Evolutionary conservation across 2,888 invertebrate species (phyloP).

Genomic region (Fragum sueziense): DNA sequence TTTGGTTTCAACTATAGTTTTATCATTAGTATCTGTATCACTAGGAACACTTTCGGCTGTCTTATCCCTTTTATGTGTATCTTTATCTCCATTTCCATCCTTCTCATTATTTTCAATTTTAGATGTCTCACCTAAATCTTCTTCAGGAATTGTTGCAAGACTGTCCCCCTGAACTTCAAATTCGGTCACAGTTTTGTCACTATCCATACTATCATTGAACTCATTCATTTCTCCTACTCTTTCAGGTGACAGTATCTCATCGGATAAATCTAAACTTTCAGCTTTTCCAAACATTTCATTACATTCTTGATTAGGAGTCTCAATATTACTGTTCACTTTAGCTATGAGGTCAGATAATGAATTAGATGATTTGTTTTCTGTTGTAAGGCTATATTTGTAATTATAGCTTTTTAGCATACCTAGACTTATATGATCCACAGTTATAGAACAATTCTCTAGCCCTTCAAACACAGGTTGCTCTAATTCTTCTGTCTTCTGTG

Average conservation of each 20-base stretch:
- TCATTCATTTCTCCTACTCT: conserved; percentile 7
- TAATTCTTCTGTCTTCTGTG: no score
- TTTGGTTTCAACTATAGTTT: background rate
- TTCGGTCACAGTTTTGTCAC: conserved; percentile 54
- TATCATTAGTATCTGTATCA: background rate
- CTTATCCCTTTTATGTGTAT: conserved; percentile 11
- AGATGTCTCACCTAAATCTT: background rate
- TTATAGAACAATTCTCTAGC: conserved; percentile 13
- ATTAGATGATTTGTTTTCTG: background rate
- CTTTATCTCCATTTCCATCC: background rate
- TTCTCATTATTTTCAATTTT: background rate
- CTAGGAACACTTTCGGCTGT: background rate
- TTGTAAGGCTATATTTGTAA: conserved; percentile 32
- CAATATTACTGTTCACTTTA: conserved; percentile 50
- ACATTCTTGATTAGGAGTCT: conserved; percentile 36
- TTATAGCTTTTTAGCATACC: conserved; percentile 19
- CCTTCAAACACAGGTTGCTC: conserved; percentile 10
- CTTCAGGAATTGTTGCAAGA: background rate
- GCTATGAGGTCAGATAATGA: conserved; percentile 45
- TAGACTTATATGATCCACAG: conserved; percentile 14
- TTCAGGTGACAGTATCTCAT: conserved; percentile 27
- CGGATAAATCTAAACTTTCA: conserved; percentile 35
- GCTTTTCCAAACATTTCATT: conserved; percentile 44
- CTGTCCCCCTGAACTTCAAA: conserved; percentile 7
- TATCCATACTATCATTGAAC: conserved; percentile 38